These are phyloP conservation scores for Trichonephila clavipes DNA, from an alignment of 1,140 invertebrate species.

Conservation along the genomic window DNA sequence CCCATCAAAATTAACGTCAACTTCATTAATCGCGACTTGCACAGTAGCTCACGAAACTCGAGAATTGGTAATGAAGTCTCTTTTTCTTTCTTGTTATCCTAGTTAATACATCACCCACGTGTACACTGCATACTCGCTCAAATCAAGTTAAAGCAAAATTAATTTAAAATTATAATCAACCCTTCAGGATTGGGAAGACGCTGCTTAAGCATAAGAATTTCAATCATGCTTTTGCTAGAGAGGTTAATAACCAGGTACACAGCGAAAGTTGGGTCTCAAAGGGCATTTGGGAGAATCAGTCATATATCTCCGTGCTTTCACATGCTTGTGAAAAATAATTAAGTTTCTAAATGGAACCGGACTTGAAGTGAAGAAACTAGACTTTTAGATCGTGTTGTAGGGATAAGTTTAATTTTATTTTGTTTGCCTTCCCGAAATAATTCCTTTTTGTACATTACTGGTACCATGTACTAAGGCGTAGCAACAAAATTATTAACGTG, in stretches of 20 bases:
- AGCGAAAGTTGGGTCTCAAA: constrained; percentile 3
- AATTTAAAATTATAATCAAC: constrained; percentile 40
- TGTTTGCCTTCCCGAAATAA: neutral
- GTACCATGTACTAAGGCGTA: too few species aligned
- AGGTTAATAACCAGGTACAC: constrained; percentile 41
- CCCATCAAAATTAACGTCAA: neutral
- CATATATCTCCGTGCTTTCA: neutral
- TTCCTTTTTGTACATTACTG: neutral
- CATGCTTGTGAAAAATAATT: constrained; percentile 19
- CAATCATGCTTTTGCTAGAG: neutral
- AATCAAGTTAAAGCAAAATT: neutral
- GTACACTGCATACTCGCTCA: neutral
- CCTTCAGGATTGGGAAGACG: neutral
- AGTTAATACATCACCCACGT: constrained; percentile 14
- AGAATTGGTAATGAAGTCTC: neutral
- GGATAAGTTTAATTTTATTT: neutral
- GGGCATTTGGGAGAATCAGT: neutral
- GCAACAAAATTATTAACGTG: too few species aligned
- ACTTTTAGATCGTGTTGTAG: neutral
- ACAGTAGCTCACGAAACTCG: neutral
- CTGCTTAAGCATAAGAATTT: constrained; percentile 7
- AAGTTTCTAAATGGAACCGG: constrained; percentile 5
- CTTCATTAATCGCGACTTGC: neutral
- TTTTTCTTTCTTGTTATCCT: neutral
- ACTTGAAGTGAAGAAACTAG: neutral